These are phyloP conservation scores for Piscicola geometra DNA, from an alignment of 2,888 invertebrate species.

Conservation along the genomic window DNA sequence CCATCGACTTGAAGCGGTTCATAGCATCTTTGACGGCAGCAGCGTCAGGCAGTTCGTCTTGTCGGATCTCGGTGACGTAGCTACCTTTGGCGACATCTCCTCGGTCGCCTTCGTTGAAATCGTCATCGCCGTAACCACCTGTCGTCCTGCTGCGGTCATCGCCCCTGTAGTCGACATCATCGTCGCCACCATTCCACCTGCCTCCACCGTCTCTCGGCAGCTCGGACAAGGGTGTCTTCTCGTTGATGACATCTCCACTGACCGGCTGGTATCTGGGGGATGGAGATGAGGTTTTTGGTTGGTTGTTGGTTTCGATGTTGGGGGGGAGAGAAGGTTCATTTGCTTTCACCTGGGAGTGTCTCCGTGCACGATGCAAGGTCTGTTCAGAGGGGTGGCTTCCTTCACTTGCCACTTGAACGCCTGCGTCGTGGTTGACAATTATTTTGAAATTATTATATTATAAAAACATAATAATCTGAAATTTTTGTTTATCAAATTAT, in stretches of 20 bases:
- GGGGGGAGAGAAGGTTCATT: too few relatives aligned
- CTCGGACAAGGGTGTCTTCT: slow-evolving; percentile 28
- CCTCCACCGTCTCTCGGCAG: slow-evolving; percentile 11
- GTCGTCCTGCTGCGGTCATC: neutral
- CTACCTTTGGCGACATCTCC: slow-evolving; percentile 18
- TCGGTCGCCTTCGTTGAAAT: neutral
- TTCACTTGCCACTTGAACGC: slow-evolving; percentile 43
- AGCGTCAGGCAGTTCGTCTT: slow-evolving; percentile 30
- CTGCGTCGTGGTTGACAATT: slow-evolving; percentile 29
- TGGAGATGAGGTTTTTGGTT: neutral
- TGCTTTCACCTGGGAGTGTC: slow-evolving; percentile 33
- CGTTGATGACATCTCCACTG: slow-evolving; percentile 24
- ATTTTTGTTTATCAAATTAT: too few relatives aligned
- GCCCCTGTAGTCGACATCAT: neutral
- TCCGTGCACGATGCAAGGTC: slow-evolving; percentile 36
- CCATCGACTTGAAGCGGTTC: slow-evolving; percentile 42
- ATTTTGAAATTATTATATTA: too few relatives aligned
- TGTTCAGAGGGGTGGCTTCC: slow-evolving; percentile 36
- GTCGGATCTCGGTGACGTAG: slow-evolving; percentile 27
- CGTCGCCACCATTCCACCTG: neutral
- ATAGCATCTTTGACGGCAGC: slow-evolving; percentile 30
- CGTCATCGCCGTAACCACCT: neutral
- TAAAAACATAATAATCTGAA: too few relatives aligned
- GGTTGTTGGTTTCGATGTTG: too few relatives aligned
- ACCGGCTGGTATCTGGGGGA: slow-evolving; percentile 14